These are phyloP conservation scores for Planococcus citri DNA, from an alignment of 1,140 invertebrate genomes.

Conservation along the genomic window DNA sequence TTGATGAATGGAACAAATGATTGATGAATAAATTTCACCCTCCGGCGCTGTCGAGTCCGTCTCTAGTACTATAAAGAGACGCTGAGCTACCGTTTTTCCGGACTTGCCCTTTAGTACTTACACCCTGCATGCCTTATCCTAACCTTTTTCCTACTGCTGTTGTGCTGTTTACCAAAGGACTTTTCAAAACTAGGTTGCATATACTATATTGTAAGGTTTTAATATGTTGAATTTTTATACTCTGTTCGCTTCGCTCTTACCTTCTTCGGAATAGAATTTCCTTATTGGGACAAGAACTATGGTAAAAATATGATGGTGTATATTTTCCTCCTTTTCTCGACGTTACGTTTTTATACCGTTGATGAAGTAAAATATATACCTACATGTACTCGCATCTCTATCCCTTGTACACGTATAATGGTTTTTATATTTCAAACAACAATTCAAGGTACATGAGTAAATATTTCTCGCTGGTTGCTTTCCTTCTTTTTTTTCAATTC, in stretches of 20 bases:
- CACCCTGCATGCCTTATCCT: background rate
- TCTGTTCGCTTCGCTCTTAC: background rate
- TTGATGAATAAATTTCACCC: background rate
- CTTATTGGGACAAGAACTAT: background rate
- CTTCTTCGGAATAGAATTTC: background rate
- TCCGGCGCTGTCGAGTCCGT: too few relatives aligned
- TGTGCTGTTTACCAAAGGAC: too few relatives aligned
- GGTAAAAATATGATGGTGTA: background rate
- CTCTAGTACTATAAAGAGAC: background rate
- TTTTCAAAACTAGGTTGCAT: too few relatives aligned
- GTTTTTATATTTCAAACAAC: too few relatives aligned
- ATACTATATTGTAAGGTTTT: background rate
- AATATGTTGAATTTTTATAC: background rate
- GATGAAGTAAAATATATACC: background rate
- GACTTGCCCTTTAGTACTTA: background rate
- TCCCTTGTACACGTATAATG: too few relatives aligned
- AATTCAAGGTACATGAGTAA: too few relatives aligned
- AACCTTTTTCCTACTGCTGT: too few relatives aligned
- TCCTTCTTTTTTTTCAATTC: too few relatives aligned
- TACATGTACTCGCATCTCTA: too few relatives aligned
- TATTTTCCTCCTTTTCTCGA: background rate
- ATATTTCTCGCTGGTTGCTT: too few relatives aligned
- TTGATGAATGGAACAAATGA: slow-evolving; percentile 3
- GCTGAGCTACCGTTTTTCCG: slow-evolving; percentile 2
- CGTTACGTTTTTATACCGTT: background rate